Conservation (phyloP, 2,888 invertebrate species). For the Slavum lentiscoides region DNA sequence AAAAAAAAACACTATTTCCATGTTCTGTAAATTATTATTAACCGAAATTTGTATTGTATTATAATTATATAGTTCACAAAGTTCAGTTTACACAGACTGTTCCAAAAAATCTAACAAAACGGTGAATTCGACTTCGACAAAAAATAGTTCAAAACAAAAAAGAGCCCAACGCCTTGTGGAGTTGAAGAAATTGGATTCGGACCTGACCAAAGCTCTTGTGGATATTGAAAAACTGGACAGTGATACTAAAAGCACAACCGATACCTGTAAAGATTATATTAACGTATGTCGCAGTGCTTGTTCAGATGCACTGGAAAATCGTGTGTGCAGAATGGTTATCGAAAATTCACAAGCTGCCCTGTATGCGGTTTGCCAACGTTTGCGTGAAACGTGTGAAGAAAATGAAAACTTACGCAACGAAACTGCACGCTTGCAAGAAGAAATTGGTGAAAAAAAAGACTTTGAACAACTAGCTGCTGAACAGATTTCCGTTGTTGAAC, state of each 20-base stretch:
- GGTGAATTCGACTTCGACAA: constrained; percentile 7
- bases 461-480: constrained; percentile 46
- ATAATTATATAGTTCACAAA: constrained; percentile 31
- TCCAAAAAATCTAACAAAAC: constrained; percentile 47
- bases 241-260: constrained; percentile 31
- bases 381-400: constrained; percentile 32
- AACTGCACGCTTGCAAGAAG: constrained; percentile 12
- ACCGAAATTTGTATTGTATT: constrained; percentile 5
- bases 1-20: too few species aligned
- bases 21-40: not conserved
- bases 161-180: not conserved
- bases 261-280: constrained; percentile 44
- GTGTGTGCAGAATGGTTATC: constrained; percentile 42
- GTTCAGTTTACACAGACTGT: constrained; percentile 37
- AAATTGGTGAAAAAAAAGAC: constrained; percentile 40
- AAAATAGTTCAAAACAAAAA: constrained; percentile 6
- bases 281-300: constrained; percentile 35
- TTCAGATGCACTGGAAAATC: constrained; percentile 33
- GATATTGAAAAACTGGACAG: constrained; percentile 35
- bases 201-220: constrained; percentile 28
- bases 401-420: constrained; percentile 29
- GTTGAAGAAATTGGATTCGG: constrained; percentile 19
- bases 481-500: constrained; percentile 45
- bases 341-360: constrained; percentile 45
- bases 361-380: constrained; percentile 37